These are phyloP conservation scores for Baronia brevicornis DNA, from an alignment of 2,888 invertebrate species.

Conservation along the genomic window DNA sequence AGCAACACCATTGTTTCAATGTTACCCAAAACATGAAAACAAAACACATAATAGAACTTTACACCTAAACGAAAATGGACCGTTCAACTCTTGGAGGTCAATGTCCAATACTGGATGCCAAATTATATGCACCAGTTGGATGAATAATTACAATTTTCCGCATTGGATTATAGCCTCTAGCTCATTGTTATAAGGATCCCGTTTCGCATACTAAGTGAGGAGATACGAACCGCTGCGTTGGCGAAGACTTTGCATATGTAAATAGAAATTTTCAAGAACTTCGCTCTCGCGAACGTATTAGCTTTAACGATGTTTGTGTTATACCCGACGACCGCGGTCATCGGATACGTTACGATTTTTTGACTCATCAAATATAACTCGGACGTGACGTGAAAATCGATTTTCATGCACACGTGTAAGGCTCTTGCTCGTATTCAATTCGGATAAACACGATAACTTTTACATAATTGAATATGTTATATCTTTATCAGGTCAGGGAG, in stretches of 20 bases:
- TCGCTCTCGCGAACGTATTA: slow-evolving; percentile 24
- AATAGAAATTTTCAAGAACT: slow-evolving; percentile 32
- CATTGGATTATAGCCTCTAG: slow-evolving; percentile 3
- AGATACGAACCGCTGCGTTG: slow-evolving; percentile 1
- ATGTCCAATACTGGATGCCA: slow-evolving; percentile 40
- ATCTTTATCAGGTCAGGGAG: too few relatives aligned
- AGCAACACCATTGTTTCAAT: slow-evolving; percentile 9
- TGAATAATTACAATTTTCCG: slow-evolving; percentile 6
- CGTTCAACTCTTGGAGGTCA: slow-evolving; percentile 46
- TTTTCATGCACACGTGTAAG: too few relatives aligned
- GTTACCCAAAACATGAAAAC: slow-evolving; percentile 22
- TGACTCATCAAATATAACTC: too few relatives aligned
- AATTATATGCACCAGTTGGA: slow-evolving; percentile 63
- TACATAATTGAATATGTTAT: too few relatives aligned
- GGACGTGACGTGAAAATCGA: too few relatives aligned
- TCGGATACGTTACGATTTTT: too few relatives aligned
- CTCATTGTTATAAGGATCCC: slow-evolving; percentile 1
- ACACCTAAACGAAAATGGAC: slow-evolving; percentile 38
- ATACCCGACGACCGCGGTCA: too few relatives aligned
- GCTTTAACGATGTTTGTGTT: slow-evolving; percentile 25
- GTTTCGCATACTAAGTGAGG: not conserved
- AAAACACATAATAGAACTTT: slow-evolving; percentile 47
- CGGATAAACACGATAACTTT: too few relatives aligned
- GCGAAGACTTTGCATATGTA: slow-evolving; percentile 29
- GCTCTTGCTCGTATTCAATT: too few relatives aligned